These are phyloP conservation scores for Hylaeus anthracinus DNA, from an alignment of 1,140 invertebrate genomes.

Conservation along the genomic window DNA sequence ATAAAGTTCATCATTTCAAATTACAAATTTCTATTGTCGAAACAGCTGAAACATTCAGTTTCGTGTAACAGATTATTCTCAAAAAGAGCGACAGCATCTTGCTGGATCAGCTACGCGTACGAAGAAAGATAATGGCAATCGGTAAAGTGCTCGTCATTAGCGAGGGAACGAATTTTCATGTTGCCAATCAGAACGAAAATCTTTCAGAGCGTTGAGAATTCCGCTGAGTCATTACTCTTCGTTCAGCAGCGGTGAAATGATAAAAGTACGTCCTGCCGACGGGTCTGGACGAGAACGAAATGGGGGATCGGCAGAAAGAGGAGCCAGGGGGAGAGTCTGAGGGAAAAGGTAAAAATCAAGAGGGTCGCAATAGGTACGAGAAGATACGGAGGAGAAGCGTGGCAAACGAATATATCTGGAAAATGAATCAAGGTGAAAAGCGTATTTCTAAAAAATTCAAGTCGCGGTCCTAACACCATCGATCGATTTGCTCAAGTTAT, in stretches of 20 bases:
- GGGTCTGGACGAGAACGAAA: background rate
- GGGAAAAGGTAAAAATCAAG: constrained; percentile 11
- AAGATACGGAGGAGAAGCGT: background rate
- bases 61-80: background rate
- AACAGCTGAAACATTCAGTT: background rate
- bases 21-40: background rate
- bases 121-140: constrained; percentile 6
- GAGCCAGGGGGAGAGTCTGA: too few relatives aligned
- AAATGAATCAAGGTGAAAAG: constrained; percentile 21
- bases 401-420: constrained; percentile 11
- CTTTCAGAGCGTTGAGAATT: constrained; percentile 23
- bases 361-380: background rate
- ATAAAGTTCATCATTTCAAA: too few relatives aligned
- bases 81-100: background rate
- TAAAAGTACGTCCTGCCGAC: constrained; percentile 33
- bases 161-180: constrained; percentile 41
- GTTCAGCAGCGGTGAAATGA: constrained; percentile 34
- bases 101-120: too few relatives aligned
- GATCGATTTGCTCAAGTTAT: constrained; percentile 23
- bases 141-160: constrained; percentile 35
- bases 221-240: constrained; percentile 45
- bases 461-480: constrained; percentile 7
- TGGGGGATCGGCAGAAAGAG: background rate
- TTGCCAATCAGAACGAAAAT: constrained; percentile 36
- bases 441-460: constrained; percentile 26